phyloP scores from a whole-genome alignment of 2,888 invertebrate genomes.

The Drosophila cracens region DNA sequence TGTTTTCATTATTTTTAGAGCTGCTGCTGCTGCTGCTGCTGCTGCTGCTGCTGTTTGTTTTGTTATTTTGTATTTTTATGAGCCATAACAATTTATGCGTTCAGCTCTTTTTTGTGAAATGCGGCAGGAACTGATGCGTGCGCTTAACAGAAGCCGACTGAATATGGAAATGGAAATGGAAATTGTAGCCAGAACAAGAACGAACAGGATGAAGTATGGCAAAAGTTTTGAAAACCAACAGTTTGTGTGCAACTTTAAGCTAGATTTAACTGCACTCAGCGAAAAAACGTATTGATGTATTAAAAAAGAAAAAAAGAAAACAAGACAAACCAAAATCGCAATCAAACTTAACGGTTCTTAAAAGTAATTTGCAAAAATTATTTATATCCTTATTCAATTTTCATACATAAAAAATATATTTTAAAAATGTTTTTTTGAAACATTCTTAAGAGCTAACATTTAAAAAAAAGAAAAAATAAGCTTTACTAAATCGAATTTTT shows the following conservation, averaged over 20 bases:
- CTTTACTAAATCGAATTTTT: background rate
- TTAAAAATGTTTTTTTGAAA: background rate
- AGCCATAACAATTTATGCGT: constrained; percentile 78
- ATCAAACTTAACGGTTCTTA: background rate
- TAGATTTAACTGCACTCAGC: constrained; percentile 6
- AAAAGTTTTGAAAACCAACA: constrained; percentile 1
- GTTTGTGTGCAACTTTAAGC: constrained; percentile 15
- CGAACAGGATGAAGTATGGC: constrained; percentile 21
- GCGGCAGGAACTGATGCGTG: constrained; percentile 60
- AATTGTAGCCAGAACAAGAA: constrained; percentile 27
- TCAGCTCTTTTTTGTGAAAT: constrained; percentile 46
- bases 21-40: constrained; percentile 22
- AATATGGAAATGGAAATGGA: constrained; percentile 20
- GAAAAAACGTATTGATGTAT: background rate
- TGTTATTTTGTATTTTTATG: constrained; percentile 65
- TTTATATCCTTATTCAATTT: background rate
- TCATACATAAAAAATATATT: background rate
- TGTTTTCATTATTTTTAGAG: constrained; percentile 25
- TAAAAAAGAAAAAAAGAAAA: background rate
- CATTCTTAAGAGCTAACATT: background rate
- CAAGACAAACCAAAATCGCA: background rate
- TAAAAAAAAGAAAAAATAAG: background rate
- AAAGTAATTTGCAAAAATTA: background rate
- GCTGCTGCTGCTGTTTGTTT: constrained; percentile 17
- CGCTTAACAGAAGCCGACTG: constrained; percentile 20